Conservation (phyloP, 2,797 vertebrate species). For the Enoplosus armatus region DNA sequence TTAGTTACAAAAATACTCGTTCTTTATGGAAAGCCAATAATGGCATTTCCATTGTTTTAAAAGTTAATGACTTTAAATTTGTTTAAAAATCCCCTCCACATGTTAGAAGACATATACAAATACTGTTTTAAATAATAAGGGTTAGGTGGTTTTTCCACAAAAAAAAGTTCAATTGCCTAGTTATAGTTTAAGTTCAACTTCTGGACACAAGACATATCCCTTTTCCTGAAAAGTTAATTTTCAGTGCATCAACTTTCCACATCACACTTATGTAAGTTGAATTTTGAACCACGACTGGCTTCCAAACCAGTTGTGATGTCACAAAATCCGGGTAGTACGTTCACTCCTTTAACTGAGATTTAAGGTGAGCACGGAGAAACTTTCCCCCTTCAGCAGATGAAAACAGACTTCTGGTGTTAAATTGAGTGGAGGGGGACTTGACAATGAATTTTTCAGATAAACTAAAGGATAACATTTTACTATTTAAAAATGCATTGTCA, state of each 20-base stretch:
- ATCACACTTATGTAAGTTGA: neutral
- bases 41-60: neutral
- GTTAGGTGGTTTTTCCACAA: neutral
- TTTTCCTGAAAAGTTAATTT: neutral
- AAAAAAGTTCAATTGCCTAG: neutral
- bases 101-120: neutral
- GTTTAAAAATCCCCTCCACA: neutral
- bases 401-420: neutral
- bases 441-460: no score
- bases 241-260: neutral
- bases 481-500: neutral
- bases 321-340: neutral
- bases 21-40: neutral
- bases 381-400: neutral
- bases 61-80: neutral
- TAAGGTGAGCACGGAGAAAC: neutral
- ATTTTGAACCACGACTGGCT: neutral
- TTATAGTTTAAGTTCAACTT: neutral
- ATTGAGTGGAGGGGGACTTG: neutral
- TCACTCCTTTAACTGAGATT: no score
- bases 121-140: neutral
- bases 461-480: neutral
- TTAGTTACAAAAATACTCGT: neutral
- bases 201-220: neutral
- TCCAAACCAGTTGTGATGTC: neutral